Conservation (phyloP, 2,113 vertebrate genomes). For the Leptobrachium ailaonicum region DNA sequence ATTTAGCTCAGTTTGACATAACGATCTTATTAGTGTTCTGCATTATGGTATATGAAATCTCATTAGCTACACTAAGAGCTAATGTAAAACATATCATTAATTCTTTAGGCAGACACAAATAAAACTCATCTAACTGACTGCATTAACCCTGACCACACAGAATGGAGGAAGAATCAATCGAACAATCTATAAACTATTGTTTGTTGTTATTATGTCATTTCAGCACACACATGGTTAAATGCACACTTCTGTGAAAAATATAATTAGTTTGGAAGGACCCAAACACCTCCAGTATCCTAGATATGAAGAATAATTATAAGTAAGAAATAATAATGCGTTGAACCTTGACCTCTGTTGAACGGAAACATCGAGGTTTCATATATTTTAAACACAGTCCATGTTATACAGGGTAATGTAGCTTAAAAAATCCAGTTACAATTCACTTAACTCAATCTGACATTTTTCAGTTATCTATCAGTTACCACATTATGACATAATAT, state of each 20-base stretch:
- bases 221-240: neutral
- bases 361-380: too few relatives aligned
- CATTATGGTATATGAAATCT: slow-evolving; percentile 51
- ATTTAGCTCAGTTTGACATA: slow-evolving; percentile 50
- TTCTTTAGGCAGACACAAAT: slow-evolving; percentile 48
- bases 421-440: too few relatives aligned
- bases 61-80: slow-evolving; percentile 49
- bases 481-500: too few relatives aligned
- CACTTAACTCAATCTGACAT: too few relatives aligned
- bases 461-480: too few relatives aligned
- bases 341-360: neutral
- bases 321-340: neutral
- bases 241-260: neutral
- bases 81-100: slow-evolving; percentile 51
- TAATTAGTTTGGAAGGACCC: neutral
- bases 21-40: slow-evolving; percentile 51
- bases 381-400: too few relatives aligned
- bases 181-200: neutral
- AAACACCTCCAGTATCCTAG: neutral
- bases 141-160: slow-evolving; percentile 39
- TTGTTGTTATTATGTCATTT: neutral
- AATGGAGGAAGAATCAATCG: neutral
- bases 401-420: too few relatives aligned
- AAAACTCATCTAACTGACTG: slow-evolving; percentile 45
- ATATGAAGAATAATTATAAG: neutral